Evolutionary conservation across 2,888 invertebrate genomes (phyloP).

Genomic region (Tenodera sinensis): DNA sequence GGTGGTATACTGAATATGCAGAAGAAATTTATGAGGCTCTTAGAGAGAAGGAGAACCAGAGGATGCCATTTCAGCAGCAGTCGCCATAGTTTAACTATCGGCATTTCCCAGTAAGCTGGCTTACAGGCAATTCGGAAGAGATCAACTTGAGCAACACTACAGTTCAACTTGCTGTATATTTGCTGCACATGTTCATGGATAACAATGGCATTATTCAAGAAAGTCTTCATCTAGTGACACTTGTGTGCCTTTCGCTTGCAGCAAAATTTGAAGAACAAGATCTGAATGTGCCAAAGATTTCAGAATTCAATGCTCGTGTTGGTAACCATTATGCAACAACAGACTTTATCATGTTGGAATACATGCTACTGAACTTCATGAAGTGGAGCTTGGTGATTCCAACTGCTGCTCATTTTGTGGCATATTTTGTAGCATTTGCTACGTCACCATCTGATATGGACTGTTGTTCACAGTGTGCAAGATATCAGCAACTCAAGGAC

Average conservation of each 20-base stretch:
- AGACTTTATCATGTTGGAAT: constrained; percentile 53
- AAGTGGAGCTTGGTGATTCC: constrained; percentile 56
- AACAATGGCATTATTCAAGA: constrained; percentile 60
- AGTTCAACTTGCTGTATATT: constrained; percentile 62
- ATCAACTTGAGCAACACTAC: constrained; percentile 39
- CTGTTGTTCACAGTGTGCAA: constrained; percentile 25
- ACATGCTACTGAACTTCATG: constrained; percentile 52
- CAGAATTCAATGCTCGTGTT: constrained; percentile 45
- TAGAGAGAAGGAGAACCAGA: constrained; percentile 40
- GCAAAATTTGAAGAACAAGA: constrained; percentile 52
- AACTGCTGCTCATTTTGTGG: constrained; percentile 58
- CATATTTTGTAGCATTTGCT: constrained; percentile 50
- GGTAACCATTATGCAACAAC: constrained; percentile 41
- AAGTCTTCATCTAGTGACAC: constrained; percentile 60
- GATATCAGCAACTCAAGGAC: constrained; percentile 36
- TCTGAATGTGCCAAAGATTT: constrained; percentile 48
- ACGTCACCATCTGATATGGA: constrained; percentile 45
- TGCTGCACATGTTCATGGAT: constrained; percentile 73
- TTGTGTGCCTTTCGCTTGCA: constrained; percentile 63
- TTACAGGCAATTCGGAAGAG: constrained; percentile 49
- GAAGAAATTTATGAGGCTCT: constrained; percentile 41
- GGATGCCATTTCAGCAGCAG: constrained; percentile 46
- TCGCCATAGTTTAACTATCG: constrained; percentile 54
- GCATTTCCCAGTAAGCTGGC: constrained; percentile 52
- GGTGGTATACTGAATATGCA: constrained; percentile 42